A percentile compares a stretch with the other conserved stretches of the same genome.
Evolutionary conservation across 2,113 vertebrate species (phyloP).

Genomic region (Marmota monax): DNA sequence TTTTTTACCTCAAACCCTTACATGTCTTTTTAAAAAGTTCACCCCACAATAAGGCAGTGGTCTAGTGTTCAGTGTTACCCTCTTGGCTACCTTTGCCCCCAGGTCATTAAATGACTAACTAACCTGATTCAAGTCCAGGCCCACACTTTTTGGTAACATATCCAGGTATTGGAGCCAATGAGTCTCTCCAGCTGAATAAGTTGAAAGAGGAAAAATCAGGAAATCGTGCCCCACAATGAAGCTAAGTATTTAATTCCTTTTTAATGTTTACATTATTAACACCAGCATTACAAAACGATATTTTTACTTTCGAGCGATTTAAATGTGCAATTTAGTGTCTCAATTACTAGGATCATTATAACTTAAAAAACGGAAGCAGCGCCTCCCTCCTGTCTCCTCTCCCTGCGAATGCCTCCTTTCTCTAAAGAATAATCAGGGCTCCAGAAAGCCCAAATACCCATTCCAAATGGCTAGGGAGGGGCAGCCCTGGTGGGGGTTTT

Average conservation of each 20-base stretch:
- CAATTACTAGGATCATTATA: constrained; percentile 72
- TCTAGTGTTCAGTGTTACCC: not conserved
- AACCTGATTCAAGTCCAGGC: not conserved
- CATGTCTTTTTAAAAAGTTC: not conserved
- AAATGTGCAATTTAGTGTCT: constrained; percentile 61
- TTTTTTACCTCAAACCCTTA: not conserved
- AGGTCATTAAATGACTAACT: not conserved
- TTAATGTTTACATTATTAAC: constrained; percentile 83
- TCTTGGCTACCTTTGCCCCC: not conserved
- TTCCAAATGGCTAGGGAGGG: not conserved
- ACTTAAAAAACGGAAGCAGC: constrained; percentile 23
- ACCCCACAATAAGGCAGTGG: not conserved
- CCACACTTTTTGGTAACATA: not conserved
- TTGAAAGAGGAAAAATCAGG: constrained; percentile 62
- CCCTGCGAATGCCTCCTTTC: constrained; percentile 35
- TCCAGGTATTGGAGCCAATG: not conserved
- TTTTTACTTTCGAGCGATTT: constrained; percentile 77
- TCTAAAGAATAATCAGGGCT: constrained; percentile 21
- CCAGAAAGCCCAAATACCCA: constrained; percentile 3
- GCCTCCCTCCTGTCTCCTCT: not conserved
- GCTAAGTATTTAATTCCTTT: constrained; percentile 73
- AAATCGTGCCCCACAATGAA: constrained; percentile 30
- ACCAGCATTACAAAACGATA: constrained; percentile 70
- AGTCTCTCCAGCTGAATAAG: not conserved
- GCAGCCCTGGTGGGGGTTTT: not conserved